Base-by-base conservation (phyloP, 2,888 invertebrate species). In the Sericinus montela region DNA sequence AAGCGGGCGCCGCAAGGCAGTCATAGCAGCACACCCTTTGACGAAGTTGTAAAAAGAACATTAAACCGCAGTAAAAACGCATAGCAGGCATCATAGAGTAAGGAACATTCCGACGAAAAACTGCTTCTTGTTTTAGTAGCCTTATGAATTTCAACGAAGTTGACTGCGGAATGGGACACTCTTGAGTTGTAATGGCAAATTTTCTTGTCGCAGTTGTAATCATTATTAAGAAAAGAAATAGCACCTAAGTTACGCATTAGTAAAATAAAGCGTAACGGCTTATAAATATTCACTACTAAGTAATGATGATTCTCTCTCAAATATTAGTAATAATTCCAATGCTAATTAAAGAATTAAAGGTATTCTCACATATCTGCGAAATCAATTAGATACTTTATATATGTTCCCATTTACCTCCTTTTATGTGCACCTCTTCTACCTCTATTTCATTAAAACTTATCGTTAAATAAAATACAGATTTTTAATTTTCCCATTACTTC, bases 61-160 rank as follows among this genome's bases (percentile, higher is more conserved):
- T 89, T 86, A 89, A 89, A 88, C 75, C 82, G 82, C 80, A 85
- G 77, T 89, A 86, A 88, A 89, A 87, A 86, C 87, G 85, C 87
- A 86, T 84, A 76, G 73, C 74, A 70, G 68, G 69, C 72, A 69
- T 67, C 58, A 55, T 52, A 57, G 58, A 58, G 57, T 47, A 44
- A 52, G 55, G 55, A 58, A 55, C 54, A 46, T 51, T 53, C 55
- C 58, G 58, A 70, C 67, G 62, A 67, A 73, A 71, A 73, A 69
- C 73, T 68, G 64, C 72, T 78, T 76, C 71, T 80, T 77, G 79
- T 77, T 84, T 83, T 82, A 82, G 75, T 81, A 66, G 70, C 67
- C 82, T 85, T 87, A 87, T 87, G 87, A 88, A 88, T 88, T 86
- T 86, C 83, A 87, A 87, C 82, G 86, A 80, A 86, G 83, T 75